A percentile compares a stretch with the other conserved stretches of the same genome.
phyloP scores from a whole-genome alignment of 2,113 vertebrate species.

The Urocolius indicus region DNA sequence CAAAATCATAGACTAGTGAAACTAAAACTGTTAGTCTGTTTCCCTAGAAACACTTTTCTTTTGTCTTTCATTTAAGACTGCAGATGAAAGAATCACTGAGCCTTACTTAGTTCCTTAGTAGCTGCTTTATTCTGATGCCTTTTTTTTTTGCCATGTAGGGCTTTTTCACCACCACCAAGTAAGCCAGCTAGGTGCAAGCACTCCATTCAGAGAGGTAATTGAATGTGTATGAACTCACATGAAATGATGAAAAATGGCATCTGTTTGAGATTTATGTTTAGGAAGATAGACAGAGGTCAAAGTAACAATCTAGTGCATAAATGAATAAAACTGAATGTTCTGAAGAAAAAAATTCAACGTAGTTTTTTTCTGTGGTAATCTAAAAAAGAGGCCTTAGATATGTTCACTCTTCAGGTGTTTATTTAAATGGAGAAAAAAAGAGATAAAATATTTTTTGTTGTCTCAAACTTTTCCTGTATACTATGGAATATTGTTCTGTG shows the following conservation, averaged over 20 bases:
- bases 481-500: neutral
- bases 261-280: neutral
- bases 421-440: neutral
- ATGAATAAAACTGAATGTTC: neutral
- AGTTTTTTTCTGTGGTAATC: neutral
- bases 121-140: neutral
- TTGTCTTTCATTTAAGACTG: neutral
- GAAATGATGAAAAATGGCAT: neutral
- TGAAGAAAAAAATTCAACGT: neutral
- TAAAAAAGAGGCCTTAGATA: neutral
- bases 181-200: neutral
- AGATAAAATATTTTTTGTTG: neutral
- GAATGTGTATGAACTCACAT: neutral
- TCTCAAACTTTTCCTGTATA: neutral
- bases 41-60: neutral
- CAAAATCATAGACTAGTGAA: neutral
- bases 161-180: neutral
- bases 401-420: neutral
- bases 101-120: neutral
- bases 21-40: neutral
- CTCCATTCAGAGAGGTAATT: neutral
- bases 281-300: neutral
- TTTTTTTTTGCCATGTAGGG: neutral
- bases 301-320: neutral
- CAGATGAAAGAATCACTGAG: neutral